Evolutionary conservation across 2,797 vertebrate species (phyloP).

Genomic region (Gallirallus australis): DNA sequence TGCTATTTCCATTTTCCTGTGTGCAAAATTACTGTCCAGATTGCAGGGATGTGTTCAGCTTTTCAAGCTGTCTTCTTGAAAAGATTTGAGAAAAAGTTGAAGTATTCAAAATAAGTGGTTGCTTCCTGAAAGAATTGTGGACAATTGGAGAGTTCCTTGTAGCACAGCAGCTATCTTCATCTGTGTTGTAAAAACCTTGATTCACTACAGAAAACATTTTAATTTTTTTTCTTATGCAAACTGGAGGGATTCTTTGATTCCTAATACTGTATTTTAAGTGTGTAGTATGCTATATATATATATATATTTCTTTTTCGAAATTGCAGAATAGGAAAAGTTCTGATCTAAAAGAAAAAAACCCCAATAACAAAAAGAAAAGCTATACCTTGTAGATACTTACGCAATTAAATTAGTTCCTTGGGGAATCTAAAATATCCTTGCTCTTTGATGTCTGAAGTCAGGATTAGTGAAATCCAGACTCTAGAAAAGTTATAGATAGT

Average conservation of each 20-base stretch:
- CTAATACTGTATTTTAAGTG: neutral
- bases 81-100: neutral
- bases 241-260: neutral
- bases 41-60: neutral
- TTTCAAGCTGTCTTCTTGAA: constrained; percentile 15
- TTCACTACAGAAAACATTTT: neutral
- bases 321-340: neutral
- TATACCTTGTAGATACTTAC: constrained; percentile 19
- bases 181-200: neutral
- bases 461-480: constrained; percentile 71
- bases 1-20: neutral
- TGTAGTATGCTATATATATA: neutral
- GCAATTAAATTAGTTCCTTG: constrained; percentile 64
- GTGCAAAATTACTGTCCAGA: neutral
- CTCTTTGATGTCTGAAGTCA: constrained; percentile 69
- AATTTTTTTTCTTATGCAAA: neutral
- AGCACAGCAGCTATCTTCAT: neutral
- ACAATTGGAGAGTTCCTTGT: neutral
- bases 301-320: neutral
- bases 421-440: constrained; percentile 49
- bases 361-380: neutral
- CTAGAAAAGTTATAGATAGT: constrained; percentile 54
- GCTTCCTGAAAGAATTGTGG: neutral
- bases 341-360: neutral
- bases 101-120: neutral